phyloP scores from a whole-genome alignment of 2,113 vertebrate genomes.

The Ancistrus triradiatus region DNA sequence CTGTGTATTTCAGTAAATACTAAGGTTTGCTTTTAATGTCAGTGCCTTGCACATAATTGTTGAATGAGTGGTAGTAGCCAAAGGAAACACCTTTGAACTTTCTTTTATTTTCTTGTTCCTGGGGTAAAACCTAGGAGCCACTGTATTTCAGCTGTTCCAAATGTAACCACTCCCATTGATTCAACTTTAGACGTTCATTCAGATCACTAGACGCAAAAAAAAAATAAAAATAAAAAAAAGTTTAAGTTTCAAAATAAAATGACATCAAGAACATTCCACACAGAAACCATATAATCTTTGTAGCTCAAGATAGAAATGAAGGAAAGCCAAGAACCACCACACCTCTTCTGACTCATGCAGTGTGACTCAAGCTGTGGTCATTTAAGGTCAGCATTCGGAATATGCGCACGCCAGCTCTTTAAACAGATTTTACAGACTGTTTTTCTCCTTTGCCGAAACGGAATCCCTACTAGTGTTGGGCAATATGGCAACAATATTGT shows the following conservation, averaged over 20 bases:
- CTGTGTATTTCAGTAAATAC: too few species aligned
- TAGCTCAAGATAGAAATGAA: slow-evolving; percentile 21
- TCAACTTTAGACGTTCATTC: neutral
- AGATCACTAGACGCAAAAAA: neutral
- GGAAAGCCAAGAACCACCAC: slow-evolving; percentile 11
- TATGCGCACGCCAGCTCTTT: slow-evolving; percentile 15
- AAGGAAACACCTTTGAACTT: neutral
- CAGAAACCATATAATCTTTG: slow-evolving; percentile 22
- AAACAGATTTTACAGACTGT: too few species aligned
- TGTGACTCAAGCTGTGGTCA: slow-evolving; percentile 18
- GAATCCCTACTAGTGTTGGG: too few species aligned
- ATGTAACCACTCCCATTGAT: neutral
- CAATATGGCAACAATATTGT: too few species aligned
- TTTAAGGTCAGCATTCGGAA: slow-evolving; percentile 17
- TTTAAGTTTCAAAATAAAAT: slow-evolving; percentile 4
- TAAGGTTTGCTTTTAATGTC: too few species aligned
- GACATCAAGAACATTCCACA: neutral
- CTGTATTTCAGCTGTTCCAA: neutral
- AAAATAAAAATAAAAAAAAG: too few species aligned
- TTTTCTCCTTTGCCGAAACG: too few species aligned
- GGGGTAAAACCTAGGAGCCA: neutral
- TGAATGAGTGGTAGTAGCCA: neutral
- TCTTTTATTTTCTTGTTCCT: neutral
- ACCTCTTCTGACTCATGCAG: slow-evolving; percentile 19
- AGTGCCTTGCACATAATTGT: too few species aligned